A percentile compares a stretch with the other conserved stretches of the same genome.
phyloP scores from a whole-genome alignment of 2,113 vertebrate species.

The Felis chaus region DNA sequence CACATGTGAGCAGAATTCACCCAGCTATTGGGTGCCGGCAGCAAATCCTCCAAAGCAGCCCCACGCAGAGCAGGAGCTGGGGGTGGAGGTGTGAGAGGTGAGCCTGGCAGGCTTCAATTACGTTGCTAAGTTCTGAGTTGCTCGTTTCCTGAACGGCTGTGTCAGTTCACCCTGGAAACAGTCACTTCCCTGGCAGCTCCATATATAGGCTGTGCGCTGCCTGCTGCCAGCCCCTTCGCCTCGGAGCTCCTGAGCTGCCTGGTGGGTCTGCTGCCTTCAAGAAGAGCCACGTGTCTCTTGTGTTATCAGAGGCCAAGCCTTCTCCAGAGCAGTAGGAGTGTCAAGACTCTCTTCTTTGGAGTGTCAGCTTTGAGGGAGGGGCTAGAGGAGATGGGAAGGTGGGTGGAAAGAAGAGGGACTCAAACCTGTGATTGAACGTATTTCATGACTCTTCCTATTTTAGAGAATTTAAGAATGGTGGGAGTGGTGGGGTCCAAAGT shows the following conservation, averaged over 20 bases:
- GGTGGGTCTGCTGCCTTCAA: not conserved
- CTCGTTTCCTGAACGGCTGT: conserved; percentile 70
- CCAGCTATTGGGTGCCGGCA: not conserved
- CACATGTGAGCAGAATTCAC: not conserved
- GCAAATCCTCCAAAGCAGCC: not conserved
- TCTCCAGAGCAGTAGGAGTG: not conserved
- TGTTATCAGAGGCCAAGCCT: not conserved
- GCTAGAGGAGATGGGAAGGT: not conserved
- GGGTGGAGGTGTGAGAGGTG: conserved; percentile 35
- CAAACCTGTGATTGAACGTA: not conserved
- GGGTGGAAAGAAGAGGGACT: not conserved
- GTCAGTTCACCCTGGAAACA: conserved; percentile 71
- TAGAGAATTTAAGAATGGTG: conserved; percentile 37
- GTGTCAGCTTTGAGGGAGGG: not conserved
- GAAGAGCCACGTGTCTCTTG: not conserved
- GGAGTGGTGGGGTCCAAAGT: not conserved
- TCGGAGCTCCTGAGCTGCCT: conserved; percentile 15
- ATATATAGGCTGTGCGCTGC: conserved; percentile 50
- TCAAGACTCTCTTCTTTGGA: not conserved
- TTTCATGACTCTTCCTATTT: conserved; percentile 22
- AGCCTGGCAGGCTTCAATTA: conserved; percentile 49
- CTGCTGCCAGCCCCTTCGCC: conserved; percentile 23
- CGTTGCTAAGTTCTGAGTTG: conserved; percentile 71
- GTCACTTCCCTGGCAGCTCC: conserved; percentile 73
- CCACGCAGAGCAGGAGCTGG: not conserved